These are phyloP conservation scores for Myotis pilosus DNA, from an alignment of 2,797 vertebrate species.

Conservation along the genomic window DNA sequence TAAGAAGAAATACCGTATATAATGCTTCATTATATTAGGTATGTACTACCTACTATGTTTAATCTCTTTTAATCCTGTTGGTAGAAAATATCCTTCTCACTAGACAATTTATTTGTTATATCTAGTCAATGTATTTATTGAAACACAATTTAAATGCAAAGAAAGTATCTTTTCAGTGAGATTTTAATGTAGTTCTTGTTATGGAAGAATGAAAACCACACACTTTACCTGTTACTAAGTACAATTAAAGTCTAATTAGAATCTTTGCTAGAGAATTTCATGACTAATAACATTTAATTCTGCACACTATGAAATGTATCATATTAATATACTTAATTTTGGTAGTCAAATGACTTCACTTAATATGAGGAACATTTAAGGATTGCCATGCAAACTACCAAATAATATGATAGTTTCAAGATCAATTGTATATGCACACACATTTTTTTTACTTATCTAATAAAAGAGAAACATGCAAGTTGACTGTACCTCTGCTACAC, in stretches of 20 bases:
- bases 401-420: slow-evolving; percentile 56
- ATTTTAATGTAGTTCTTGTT: slow-evolving; percentile 54
- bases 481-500: too few relatives aligned
- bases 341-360: slow-evolving; percentile 60
- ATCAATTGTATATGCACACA: slow-evolving; percentile 42
- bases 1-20: background rate
- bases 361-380: slow-evolving; percentile 58
- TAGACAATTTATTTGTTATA: slow-evolving; percentile 56
- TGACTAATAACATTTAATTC: slow-evolving; percentile 62
- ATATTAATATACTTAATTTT: slow-evolving; percentile 58
- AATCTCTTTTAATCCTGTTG: slow-evolving; percentile 31
- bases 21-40: slow-evolving; percentile 32
- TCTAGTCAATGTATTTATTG: slow-evolving; percentile 59
- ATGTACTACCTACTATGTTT: slow-evolving; percentile 36
- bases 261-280: slow-evolving; percentile 53
- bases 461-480: too few relatives aligned
- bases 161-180: slow-evolving; percentile 52
- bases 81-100: slow-evolving; percentile 15
- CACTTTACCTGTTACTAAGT: slow-evolving; percentile 65
- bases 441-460: slow-evolving; percentile 46
- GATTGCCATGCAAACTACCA: slow-evolving; percentile 46
- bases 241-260: slow-evolving; percentile 73
- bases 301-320: background rate
- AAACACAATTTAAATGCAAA: slow-evolving; percentile 67
- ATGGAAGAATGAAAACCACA: slow-evolving; percentile 57